Evolutionary conservation across 2,888 invertebrate genomes (phyloP), one percentile per base, ranked within the genome.

Genomic region (Apeira syringaria): DNA sequence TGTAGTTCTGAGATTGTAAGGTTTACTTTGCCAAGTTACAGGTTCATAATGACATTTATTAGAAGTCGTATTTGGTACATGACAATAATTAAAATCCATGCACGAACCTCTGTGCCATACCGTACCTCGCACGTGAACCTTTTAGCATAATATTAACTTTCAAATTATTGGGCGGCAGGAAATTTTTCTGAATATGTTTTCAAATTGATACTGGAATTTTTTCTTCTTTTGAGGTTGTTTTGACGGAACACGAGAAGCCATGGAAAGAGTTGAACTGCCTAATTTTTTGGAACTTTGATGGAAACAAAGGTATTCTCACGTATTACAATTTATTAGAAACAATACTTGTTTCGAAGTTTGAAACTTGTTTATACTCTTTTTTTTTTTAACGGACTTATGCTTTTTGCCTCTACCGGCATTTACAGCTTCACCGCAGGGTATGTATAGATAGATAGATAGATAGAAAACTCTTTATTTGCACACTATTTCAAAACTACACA

Each of bases 71-170:
- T 87, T 83, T 75, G 79, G 84, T 87, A 88, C 87, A 88, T 87
- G 87, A 85, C 74, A 85, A 87, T 88, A 88, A 88, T 88, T 88
- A 88, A 88, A 88, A 88, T 76, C 80, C 77, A 88, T 88, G 87
- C 88, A 88, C 88, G 88, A 88, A 88, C 64, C 60, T 50, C 62
- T 64, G 88, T 88, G 79, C 88, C 88, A 83, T 59, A 78, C 84
- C 73, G 88, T 87, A 57, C 87, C 84, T 50, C 66, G 83, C 69
- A 82, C 82, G 80, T 80, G 74, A 57, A 50, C 61, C 58, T 62
- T 72, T 80, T 77, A 74, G 79, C 82, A 81, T 84, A 82, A 79
- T 81, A 81, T 84, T 81, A 80, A 66, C 72, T 77, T 72, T 72
- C 62, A 71, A 75, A 74, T 74, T 71, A 73, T 74, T 71, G 70